Evolutionary conservation across 2,113 vertebrate species (phyloP).

Genomic region (Cebus imitator): DNA sequence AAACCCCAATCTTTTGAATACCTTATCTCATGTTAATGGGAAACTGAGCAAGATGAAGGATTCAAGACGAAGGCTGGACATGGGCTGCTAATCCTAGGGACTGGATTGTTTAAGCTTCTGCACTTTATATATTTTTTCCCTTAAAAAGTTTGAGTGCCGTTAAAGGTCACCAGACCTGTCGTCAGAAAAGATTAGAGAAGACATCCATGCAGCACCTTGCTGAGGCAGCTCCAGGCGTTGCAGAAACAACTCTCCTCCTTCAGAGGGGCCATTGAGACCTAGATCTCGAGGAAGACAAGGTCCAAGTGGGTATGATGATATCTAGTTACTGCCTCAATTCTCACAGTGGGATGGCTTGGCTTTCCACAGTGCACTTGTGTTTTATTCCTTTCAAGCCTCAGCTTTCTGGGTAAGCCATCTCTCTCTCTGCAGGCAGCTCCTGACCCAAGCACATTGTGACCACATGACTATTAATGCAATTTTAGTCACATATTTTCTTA

Average conservation of each 20-base stretch:
- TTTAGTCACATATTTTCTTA: neutral
- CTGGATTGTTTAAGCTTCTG: constrained; percentile 54
- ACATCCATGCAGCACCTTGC: neutral
- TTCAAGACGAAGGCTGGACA: constrained; percentile 78
- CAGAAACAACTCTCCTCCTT: neutral
- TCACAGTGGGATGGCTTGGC: neutral
- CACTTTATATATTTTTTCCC: neutral
- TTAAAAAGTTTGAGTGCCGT: constrained; percentile 15
- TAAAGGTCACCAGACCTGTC: constrained; percentile 62
- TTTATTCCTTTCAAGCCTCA: neutral
- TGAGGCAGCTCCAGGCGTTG: neutral
- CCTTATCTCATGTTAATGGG: constrained; percentile 68
- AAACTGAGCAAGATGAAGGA: constrained; percentile 80
- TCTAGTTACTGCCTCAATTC: neutral
- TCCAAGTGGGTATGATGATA: fast-evolving
- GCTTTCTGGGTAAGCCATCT: neutral
- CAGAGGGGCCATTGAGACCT: neutral
- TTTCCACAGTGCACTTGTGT: neutral
- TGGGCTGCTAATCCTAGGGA: constrained; percentile 72
- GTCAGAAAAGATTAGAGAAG: constrained; percentile 60
- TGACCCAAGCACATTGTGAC: neutral
- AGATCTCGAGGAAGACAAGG: neutral
- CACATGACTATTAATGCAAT: neutral
- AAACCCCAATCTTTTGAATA: constrained; percentile 68
- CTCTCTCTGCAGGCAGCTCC: constrained; percentile 13